Conservation (phyloP, 2,797 vertebrate species). For the Staurois parvus region DNA sequence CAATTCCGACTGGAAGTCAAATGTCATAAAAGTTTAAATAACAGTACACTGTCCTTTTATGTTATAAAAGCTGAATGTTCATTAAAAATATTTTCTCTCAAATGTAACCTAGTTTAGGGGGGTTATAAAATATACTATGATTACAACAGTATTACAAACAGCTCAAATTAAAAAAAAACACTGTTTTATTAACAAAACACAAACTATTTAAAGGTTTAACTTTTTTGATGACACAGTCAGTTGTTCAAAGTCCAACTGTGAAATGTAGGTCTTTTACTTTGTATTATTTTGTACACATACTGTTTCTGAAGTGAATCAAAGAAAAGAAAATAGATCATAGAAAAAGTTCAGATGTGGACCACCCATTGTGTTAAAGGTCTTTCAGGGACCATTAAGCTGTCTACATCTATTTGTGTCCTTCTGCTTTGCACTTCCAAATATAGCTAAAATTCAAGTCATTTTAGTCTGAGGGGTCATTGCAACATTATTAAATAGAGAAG, state of each 20-base stretch:
- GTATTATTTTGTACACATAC: constrained; percentile 7
- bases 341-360: constrained; percentile 33
- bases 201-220: not conserved
- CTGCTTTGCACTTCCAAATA: constrained; percentile 24
- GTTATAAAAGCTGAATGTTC: not conserved
- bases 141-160: not conserved
- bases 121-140: not conserved
- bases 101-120: not conserved
- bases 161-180: not conserved
- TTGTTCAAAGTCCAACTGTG: not conserved
- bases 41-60: not conserved
- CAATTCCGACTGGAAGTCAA: constrained; percentile 17
- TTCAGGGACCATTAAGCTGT: constrained; percentile 36
- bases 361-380: constrained; percentile 49
- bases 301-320: constrained; percentile 16
- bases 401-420: constrained; percentile 29
- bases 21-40: not conserved
- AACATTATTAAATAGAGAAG: not conserved
- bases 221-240: not conserved
- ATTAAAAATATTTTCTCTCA: not conserved
- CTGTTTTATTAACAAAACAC: not conserved
- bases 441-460: constrained; percentile 33
- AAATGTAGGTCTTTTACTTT: constrained; percentile 17
- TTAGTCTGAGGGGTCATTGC: not conserved
- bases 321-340: constrained; percentile 35